Evolutionary conservation across 2,797 vertebrate species (phyloP).

Genomic region (Paratrypauchen microcephalus): DNA sequence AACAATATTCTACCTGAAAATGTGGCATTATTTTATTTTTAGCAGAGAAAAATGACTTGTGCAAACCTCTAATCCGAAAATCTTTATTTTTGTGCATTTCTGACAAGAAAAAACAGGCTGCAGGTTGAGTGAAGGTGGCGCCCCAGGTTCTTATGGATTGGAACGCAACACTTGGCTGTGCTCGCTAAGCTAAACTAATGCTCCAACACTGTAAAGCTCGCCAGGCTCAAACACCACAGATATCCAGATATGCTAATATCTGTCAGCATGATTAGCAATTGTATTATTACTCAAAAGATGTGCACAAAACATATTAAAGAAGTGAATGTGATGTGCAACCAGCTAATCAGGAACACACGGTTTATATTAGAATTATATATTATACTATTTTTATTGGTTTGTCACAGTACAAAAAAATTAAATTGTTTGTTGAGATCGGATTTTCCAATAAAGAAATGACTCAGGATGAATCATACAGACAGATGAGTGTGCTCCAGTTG

Average conservation of each 20-base stretch:
- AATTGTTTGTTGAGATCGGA: conserved; percentile 65
- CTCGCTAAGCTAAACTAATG: conserved; percentile 62
- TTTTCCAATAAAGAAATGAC: conserved; percentile 67
- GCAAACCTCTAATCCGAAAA: not conserved
- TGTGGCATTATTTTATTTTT: not conserved
- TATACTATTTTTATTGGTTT: conserved; percentile 48
- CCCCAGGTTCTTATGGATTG: conserved; percentile 31
- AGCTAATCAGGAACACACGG: conserved; percentile 55
- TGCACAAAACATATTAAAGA: conserved; percentile 43
- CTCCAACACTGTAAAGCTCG: conserved; percentile 57
- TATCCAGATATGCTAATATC: conserved; percentile 1
- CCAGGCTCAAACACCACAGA: conserved; percentile 24
- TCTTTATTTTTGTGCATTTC: conserved; percentile 26
- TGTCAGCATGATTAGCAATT: conserved; percentile 11
- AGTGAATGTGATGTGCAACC: conserved; percentile 36
- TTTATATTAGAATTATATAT: conserved; percentile 51
- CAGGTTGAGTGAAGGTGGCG: conserved; percentile 49
- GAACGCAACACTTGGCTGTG: conserved; percentile 35
- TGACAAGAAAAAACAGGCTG: conserved; percentile 16
- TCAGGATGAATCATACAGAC: conserved; percentile 68
- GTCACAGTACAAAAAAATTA: conserved; percentile 56
- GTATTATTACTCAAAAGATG: conserved; percentile 35
- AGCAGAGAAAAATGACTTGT: no score
- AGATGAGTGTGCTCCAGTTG: conserved; percentile 59
- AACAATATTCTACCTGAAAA: not conserved